Conservation (phyloP, 1,140 invertebrate genomes). For the Procambarus virginalis region DNA sequence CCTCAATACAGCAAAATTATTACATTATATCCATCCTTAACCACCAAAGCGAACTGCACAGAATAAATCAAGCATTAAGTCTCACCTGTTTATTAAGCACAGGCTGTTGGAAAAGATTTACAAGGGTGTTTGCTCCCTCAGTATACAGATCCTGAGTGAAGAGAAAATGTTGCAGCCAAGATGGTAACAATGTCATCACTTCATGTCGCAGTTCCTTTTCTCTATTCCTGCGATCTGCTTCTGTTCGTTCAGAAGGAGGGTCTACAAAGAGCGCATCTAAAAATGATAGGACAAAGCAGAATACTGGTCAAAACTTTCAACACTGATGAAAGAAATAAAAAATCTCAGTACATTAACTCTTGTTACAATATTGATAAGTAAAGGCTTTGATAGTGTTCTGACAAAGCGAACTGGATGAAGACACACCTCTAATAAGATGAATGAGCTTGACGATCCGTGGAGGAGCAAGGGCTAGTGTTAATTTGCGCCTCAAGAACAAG, state of each 20-base stretch:
- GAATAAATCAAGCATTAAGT: not conserved
- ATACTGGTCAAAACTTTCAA: no score
- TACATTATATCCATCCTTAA: no score
- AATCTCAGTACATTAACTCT: no score
- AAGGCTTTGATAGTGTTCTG: no score
- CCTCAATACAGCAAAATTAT: no score
- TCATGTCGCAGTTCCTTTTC: slow-evolving; percentile 50
- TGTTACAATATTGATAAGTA: no score
- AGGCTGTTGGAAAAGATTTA: slow-evolving; percentile 48
- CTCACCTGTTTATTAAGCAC: slow-evolving; percentile 49
- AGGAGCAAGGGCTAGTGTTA: slow-evolving; percentile 52
- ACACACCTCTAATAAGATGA: slow-evolving; percentile 68
- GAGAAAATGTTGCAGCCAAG: slow-evolving; percentile 31
- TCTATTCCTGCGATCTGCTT: slow-evolving; percentile 14
- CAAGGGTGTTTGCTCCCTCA: slow-evolving; percentile 53
- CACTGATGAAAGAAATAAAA: no score
- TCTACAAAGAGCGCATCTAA: slow-evolving; percentile 52
- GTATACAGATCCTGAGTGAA: slow-evolving; percentile 46
- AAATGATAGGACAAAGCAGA: not conserved
- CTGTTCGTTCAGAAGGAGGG: slow-evolving; percentile 27
- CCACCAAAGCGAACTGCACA: not conserved
- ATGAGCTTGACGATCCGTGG: slow-evolving; percentile 67
- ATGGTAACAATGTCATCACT: slow-evolving; percentile 26
- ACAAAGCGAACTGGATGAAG: not conserved
- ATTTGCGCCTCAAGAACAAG: slow-evolving; percentile 61